phyloP scores from a whole-genome alignment of 2,888 invertebrate genomes.

The Hedychridium roseum region DNA sequence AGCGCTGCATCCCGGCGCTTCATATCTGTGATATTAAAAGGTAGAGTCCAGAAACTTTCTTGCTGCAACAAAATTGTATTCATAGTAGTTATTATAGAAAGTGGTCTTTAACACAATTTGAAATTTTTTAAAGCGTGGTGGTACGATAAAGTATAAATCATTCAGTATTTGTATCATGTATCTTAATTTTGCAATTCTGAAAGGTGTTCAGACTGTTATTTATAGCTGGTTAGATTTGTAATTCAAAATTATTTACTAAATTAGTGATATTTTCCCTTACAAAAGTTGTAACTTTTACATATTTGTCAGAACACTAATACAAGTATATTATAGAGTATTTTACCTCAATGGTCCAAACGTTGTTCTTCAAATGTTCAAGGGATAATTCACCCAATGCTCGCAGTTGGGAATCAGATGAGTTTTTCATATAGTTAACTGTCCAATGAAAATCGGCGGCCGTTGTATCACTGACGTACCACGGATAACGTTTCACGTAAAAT shows the following conservation, averaged over 20 bases:
- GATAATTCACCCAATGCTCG: conserved; percentile 69
- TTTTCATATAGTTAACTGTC: conserved; percentile 67
- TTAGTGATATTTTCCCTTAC: no score
- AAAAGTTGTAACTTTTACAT: no score
- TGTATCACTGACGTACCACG: conserved; percentile 97
- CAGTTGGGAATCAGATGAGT: conserved; percentile 45
- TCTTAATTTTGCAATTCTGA: neutral
- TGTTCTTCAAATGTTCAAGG: conserved; percentile 67
- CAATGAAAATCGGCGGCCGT: conserved; percentile 78
- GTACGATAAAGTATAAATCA: conserved; percentile 1
- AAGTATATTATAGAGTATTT: conserved; percentile 2
- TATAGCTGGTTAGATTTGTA: no score
- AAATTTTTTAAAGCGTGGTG: neutral
- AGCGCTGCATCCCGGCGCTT: conserved; percentile 71
- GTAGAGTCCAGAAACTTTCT: conserved; percentile 88
- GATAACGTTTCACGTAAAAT: conserved; percentile 87
- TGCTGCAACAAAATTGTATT: conserved; percentile 59
- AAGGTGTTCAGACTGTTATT: no score
- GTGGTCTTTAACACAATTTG: neutral
- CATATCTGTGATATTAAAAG: conserved; percentile 84
- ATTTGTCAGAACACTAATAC: no score
- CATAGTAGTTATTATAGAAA: neutral
- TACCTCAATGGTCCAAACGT: conserved; percentile 62
- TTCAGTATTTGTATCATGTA: neutral
- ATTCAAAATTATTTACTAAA: no score